Evolutionary conservation across 2,113 vertebrate species (phyloP).

Genomic region (Phasianus colchicus): DNA sequence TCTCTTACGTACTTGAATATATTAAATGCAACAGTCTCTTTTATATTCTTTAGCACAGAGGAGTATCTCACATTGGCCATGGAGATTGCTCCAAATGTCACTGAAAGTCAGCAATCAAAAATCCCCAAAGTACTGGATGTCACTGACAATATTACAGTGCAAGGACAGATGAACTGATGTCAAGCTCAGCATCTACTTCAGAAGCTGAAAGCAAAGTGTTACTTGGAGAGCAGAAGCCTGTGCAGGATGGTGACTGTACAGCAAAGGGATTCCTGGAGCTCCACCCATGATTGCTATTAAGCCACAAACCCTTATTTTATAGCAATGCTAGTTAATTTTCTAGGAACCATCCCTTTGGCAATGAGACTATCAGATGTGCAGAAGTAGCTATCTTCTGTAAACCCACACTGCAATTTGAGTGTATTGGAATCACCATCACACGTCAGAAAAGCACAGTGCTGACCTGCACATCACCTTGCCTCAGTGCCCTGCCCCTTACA

Average conservation of each 20-base stretch:
- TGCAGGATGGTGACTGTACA: neutral
- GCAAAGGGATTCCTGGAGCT: slow-evolving; percentile 24
- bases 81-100: slow-evolving; percentile 52
- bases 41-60: slow-evolving; percentile 18
- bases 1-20: neutral
- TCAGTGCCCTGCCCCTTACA: rapidly evolving
- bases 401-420: rapidly evolving
- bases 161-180: neutral
- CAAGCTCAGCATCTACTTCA: neutral
- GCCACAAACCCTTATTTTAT: neutral
- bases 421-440: neutral
- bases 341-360: neutral
- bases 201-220: neutral
- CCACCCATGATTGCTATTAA: slow-evolving; percentile 11
- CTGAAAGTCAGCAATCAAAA: slow-evolving; percentile 48
- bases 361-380: neutral
- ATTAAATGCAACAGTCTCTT: slow-evolving; percentile 35
- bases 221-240: neutral
- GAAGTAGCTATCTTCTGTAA: neutral
- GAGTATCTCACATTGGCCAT: slow-evolving; percentile 1
- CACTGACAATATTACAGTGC: neutral
- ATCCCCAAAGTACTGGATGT: slow-evolving; percentile 5
- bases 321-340: neutral
- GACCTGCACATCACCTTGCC: neutral
- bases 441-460: rapidly evolving